Evolutionary conservation across 2,113 vertebrate genomes (phyloP), one percentile per base, ranked within the genome.

Genomic region (Drymodes brunneopygia): DNA sequence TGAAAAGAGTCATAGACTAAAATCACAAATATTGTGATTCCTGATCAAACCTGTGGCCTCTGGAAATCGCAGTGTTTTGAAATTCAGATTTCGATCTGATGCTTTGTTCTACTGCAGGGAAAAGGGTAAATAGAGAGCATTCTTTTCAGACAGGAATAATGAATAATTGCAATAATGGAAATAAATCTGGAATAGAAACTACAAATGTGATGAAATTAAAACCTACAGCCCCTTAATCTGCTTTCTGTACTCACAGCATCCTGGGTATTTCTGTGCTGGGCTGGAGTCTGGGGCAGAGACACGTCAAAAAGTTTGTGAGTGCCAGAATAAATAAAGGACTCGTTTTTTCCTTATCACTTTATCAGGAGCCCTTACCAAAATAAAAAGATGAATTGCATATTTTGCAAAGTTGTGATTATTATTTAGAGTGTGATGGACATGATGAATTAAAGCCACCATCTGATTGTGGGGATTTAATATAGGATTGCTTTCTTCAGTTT

Each of bases 171-270:
- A 58, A 53, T 17, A 50, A 44, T 73, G 10, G 21, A 58, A 29
- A 7, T 6, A 72, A 60, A 81, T 33, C 9, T 88, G 45, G 42
- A 56, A 70, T 16, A 72, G 50, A 42, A 73, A 20, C 6, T 88
- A 3, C 1, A 0, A 21, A 4, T 40, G 28, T 69, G 35, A 38
- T 81, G 29, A 66, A 78, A 42, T 38, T 15, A 33, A 70, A 73
- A 11, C 0, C 24, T 56, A 0, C 3, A 29, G 13, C 21, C 17
- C 22, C 21, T 40, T 29, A 0, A 8, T 44, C 23, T 61, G n/a
- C 35, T 51, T 10, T 45, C 44, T 2, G 7, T 15, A 1, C 25
- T 66, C 51, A 1, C 10, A 27, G 0, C 2, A 42, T 56, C 38
- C 33, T 50, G 60, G 15, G 23, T 24, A 0, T 40, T 71, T 36